Percentiles rank a stretch among this genome's conserved stretches.
These are phyloP conservation scores for Escarpia spicata DNA, from an alignment of 2,888 invertebrate genomes.

Conservation along the genomic window DNA sequence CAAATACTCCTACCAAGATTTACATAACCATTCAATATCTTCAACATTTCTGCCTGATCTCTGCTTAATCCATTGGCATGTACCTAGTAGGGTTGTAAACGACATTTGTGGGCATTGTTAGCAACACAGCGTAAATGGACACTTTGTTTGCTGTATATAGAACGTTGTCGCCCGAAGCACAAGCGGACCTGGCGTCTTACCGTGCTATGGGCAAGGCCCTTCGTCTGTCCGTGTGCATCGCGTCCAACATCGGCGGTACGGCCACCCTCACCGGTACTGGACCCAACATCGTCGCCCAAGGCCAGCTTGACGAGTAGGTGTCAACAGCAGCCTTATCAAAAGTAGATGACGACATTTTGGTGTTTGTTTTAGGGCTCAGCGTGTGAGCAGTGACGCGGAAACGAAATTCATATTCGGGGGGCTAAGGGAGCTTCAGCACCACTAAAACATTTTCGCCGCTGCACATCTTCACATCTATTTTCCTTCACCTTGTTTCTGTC, in stretches of 20 bases:
- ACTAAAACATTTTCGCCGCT: no score
- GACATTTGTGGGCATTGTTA: no score
- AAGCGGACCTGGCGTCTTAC: conserved; percentile 48
- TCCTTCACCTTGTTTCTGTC: no score
- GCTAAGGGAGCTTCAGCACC: no score
- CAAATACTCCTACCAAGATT: no score
- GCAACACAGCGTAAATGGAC: no score
- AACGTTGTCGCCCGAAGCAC: conserved; percentile 25
- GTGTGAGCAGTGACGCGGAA: neutral
- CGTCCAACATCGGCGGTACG: conserved; percentile 63
- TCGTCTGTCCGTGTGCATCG: conserved; percentile 54
- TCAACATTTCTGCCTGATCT: no score
- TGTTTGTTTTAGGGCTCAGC: neutral
- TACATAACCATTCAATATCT: no score
- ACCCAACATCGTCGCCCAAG: conserved; percentile 64
- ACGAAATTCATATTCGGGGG: no score
- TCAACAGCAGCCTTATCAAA: neutral
- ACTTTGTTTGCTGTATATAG: neutral
- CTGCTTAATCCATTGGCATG: no score
- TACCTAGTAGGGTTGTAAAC: no score
- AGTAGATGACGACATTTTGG: neutral
- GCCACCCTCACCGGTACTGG: conserved; percentile 66
- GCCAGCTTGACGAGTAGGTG: conserved; percentile 55
- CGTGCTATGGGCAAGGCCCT: conserved; percentile 55
- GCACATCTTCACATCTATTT: no score